phyloP scores from a whole-genome alignment of 2,888 invertebrate species.

The Julus scanicus region DNA sequence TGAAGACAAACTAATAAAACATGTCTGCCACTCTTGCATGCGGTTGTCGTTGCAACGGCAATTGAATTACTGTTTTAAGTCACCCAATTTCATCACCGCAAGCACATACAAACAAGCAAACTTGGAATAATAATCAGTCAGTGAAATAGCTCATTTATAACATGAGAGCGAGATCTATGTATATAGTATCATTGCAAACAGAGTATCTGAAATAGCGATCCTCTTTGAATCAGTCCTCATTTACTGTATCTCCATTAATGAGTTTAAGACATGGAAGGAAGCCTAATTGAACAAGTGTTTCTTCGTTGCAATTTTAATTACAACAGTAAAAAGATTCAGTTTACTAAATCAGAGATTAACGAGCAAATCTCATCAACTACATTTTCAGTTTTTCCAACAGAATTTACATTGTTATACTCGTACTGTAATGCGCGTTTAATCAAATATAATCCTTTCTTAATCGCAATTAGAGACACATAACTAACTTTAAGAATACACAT shows the following conservation, averaged over 20 bases:
- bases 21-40: not conserved
- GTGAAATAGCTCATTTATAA: not conserved
- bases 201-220: too few species aligned
- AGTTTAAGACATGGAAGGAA: not conserved
- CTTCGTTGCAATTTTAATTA: not conserved
- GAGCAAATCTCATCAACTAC: not conserved
- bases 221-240: not conserved
- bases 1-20: not conserved
- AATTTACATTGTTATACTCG: not conserved
- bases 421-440: not conserved
- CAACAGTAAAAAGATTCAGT: not conserved
- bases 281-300: not conserved
- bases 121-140: not conserved
- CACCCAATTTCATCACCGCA: not conserved
- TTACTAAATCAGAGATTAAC: slow-evolving; percentile 6
- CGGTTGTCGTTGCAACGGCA: not conserved
- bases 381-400: not conserved
- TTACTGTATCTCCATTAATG: not conserved
- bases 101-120: not conserved
- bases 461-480: not conserved
- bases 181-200: not conserved
- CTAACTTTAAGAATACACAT: not conserved
- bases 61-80: not conserved
- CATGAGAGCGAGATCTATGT: not conserved
- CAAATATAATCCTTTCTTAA: not conserved